Evolutionary conservation across 2,113 vertebrate species (phyloP), one percentile per base, ranked within the genome.

Genomic region (Rissa tridactyla): DNA sequence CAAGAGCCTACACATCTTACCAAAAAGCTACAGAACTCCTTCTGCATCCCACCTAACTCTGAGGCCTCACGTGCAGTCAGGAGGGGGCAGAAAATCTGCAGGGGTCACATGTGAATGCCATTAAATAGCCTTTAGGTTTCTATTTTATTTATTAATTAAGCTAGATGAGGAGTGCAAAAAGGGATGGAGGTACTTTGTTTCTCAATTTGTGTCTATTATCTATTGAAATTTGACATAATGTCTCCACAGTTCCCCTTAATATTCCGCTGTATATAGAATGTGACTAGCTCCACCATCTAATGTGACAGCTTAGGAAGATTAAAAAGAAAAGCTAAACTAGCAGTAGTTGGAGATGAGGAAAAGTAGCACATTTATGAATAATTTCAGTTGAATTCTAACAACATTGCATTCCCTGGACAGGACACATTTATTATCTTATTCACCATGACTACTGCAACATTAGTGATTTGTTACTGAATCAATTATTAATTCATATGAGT

Each of bases 351-450:
- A 97, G 96, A 98, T 97, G 97, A 97, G 97, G 96, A 97, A 98
- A 98, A 98, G 98, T 98, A 98, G 98, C 96, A 98, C 97, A 97
- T 98, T 98, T 98, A 98, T 98, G 98, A 98, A 98, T 98, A 98
- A 98, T 98, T 98, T 98, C 97, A 98, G 95, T 97, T 97, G 97
- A 98, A 98, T 98, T 98, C 97, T 97, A 98, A 98, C 98, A 98
- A 98, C 98, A 98, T 91, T 97, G 97, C 97, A 98, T 96, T 98
- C 98, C 97, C 98, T 98, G 98, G 98, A 98, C 98, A 98, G 98
- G 97, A 97, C 97, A 98, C 98, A 98, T 98, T 98, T 98, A 98
- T 98, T 98, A 98, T 98, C 97, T 98, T 97, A 98, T 98, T 98
- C 98, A 95, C 98, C 97, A 97, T 85, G 97, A 98, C 98, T 97